Conservation (phyloP, 2,888 invertebrate species). For the Hypercompe scribonia region DNA sequence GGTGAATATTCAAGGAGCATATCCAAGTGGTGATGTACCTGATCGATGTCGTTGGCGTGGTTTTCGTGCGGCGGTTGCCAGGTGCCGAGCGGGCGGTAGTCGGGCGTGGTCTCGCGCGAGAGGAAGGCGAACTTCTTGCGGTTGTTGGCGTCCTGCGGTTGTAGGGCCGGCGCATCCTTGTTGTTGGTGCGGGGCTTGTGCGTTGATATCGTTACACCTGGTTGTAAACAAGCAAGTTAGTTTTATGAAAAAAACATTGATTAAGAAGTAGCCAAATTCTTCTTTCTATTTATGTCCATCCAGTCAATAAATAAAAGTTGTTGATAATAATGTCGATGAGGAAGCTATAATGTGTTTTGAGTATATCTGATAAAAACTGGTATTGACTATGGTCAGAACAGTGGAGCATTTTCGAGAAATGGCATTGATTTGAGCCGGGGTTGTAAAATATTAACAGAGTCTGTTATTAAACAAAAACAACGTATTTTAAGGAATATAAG, state of each 20-base stretch:
- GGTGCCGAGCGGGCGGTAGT: constrained; percentile 91
- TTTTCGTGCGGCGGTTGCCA: constrained; percentile 75
- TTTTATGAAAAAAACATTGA: too few relatives aligned
- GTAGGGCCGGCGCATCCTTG: constrained; percentile 83
- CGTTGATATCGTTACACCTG: constrained; percentile 90
- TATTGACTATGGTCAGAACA: too few relatives aligned
- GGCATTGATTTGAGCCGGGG: too few relatives aligned
- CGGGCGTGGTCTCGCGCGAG: constrained; percentile 94
- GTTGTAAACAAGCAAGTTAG: neutral
- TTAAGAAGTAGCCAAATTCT: too few relatives aligned
- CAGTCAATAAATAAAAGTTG: too few relatives aligned
- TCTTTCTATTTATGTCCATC: too few relatives aligned
- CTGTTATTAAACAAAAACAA: neutral
- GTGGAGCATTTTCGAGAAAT: too few relatives aligned
- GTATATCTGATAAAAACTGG: too few relatives aligned
- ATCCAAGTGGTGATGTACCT: constrained; percentile 28
- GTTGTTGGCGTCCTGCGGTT: constrained; percentile 90
- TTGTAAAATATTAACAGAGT: neutral
- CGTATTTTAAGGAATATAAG: too few relatives aligned
- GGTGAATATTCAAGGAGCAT: neutral
- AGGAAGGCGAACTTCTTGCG: constrained; percentile 95
- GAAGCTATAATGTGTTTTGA: too few relatives aligned
- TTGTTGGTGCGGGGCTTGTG: constrained; percentile 89
- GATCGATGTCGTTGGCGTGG: constrained; percentile 58
- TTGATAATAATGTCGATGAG: too few relatives aligned